Evolutionary conservation across 1,140 invertebrate species (phyloP), one percentile per base, ranked within the genome.

Genomic region (Pseudachorutes palmiensis): DNA sequence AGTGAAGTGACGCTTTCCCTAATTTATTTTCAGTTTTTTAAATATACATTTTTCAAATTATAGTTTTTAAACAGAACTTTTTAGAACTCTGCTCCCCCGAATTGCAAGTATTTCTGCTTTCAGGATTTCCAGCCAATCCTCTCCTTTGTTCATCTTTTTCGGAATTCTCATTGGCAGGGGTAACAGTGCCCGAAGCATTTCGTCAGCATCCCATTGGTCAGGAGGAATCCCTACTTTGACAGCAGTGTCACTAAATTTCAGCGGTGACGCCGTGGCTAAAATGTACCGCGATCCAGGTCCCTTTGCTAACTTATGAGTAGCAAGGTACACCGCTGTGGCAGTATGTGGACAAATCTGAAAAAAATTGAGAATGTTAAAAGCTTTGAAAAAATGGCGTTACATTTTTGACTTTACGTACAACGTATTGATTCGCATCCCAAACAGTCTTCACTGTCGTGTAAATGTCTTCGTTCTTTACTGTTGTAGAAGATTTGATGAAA

Each of bases 271-370:
- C 48, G 81, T 81, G 0, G 80, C 76, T 28, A 81, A 68, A 31
- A 73, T 59, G 28, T 76, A 78, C 3, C 77, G 74, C 3, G 70
- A 66, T 5, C 64, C 69, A 22, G 22, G 14, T 59, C 29, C 64
- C 12, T n/a, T 29, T 9, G 36, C 31, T 24, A 66, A 49, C 24
- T 33, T 64, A 57, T 45, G 70, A 71, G 76, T 77, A 62, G 76
- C 74, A 64, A 80, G 81, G 9, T 77, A 73, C 1, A 79, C 75
- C 22, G 77, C 81, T 2, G 76, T 76, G 9, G 81, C 80, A 2
- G 81, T 81, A 66, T 82, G 81, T 19, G 81, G 81, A 75, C 81
- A 82, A 3, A 81, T 62, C 60, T 72, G 24, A 1, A 49, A 32
- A 29, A 62, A 67, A 57, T 16, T 55, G 26, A 29, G 26, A 28